These are phyloP conservation scores for Salpingus planirostris DNA, from an alignment of 2,888 invertebrate species.

Conservation along the genomic window DNA sequence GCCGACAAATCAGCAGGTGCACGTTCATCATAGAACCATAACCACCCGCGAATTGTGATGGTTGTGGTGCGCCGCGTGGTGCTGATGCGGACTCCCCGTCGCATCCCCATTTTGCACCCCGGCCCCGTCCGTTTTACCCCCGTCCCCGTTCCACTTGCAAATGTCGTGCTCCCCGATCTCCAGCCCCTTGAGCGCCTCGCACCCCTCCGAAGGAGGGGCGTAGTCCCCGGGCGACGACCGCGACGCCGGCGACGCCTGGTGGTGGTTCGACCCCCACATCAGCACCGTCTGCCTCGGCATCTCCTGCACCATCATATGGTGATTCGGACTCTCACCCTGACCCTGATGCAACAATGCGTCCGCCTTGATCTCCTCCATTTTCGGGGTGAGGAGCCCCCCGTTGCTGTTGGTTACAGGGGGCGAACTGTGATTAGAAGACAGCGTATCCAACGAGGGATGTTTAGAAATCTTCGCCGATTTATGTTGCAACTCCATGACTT, in stretches of 20 bases:
- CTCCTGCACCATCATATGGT: slow-evolving; percentile 33
- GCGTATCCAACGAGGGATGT: slow-evolving; percentile 44
- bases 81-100: slow-evolving; percentile 37
- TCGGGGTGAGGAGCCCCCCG: slow-evolving; percentile 49
- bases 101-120: slow-evolving; percentile 29
- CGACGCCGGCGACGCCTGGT: slow-evolving; percentile 24
- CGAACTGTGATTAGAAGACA: slow-evolving; percentile 50
- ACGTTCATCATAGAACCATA: slow-evolving; percentile 43
- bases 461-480: slow-evolving; percentile 34
- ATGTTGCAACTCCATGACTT: slow-evolving; percentile 35
- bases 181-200: slow-evolving; percentile 34
- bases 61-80: slow-evolving; percentile 33
- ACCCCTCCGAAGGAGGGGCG: slow-evolving; percentile 19
- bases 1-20: slow-evolving; percentile 10
- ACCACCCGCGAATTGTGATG: slow-evolving; percentile 42
- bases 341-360: slow-evolving; percentile 29
- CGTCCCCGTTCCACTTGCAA: slow-evolving; percentile 34
- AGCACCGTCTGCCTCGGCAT: slow-evolving; percentile 81
- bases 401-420: slow-evolving; percentile 56
- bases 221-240: slow-evolving; percentile 30
- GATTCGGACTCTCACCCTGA: slow-evolving; percentile 23
- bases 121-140: slow-evolving; percentile 23
- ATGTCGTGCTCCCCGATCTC: slow-evolving; percentile 37
- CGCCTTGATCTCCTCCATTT: slow-evolving; percentile 52
- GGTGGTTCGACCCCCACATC: slow-evolving; percentile 69